phyloP scores from a whole-genome alignment of 2,113 vertebrate genomes.

The Silurus glanis region DNA sequence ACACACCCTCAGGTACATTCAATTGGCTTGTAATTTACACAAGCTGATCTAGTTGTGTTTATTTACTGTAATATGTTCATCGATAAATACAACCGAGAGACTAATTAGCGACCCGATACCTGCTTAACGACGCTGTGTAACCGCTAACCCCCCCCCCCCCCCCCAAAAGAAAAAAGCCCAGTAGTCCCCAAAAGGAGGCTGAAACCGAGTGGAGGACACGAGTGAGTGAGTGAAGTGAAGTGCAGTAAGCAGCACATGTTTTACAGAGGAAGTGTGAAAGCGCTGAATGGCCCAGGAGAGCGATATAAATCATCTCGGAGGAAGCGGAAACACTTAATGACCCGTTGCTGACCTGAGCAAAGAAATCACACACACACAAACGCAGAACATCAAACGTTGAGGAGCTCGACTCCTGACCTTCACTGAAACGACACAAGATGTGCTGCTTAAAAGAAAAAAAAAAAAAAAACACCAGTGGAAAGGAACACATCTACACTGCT shows the following conservation, averaged over 20 bases:
- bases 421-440: slow-evolving; percentile 34
- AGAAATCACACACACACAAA: background rate
- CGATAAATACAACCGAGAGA: background rate
- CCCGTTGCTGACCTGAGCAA: slow-evolving; percentile 7
- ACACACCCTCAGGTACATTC: background rate
- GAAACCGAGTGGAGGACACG: background rate
- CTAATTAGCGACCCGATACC: background rate
- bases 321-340: slow-evolving; percentile 35
- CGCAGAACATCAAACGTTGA: slow-evolving; percentile 34
- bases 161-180: background rate
- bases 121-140: too few species aligned
- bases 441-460: slow-evolving; percentile 45
- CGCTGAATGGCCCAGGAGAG: background rate
- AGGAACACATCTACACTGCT: slow-evolving; percentile 23
- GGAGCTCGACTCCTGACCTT: slow-evolving; percentile 40
- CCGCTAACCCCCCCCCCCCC: too few species aligned
- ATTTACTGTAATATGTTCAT: background rate
- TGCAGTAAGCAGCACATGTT: background rate
- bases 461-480: background rate
- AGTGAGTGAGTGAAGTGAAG: background rate
- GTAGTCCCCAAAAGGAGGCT: background rate
- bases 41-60: background rate
- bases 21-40: background rate
- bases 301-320: slow-evolving; percentile 21
- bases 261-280: background rate